Evolutionary conservation across 2,888 invertebrate species (phyloP).

Genomic region (Platypus cylindrus): DNA sequence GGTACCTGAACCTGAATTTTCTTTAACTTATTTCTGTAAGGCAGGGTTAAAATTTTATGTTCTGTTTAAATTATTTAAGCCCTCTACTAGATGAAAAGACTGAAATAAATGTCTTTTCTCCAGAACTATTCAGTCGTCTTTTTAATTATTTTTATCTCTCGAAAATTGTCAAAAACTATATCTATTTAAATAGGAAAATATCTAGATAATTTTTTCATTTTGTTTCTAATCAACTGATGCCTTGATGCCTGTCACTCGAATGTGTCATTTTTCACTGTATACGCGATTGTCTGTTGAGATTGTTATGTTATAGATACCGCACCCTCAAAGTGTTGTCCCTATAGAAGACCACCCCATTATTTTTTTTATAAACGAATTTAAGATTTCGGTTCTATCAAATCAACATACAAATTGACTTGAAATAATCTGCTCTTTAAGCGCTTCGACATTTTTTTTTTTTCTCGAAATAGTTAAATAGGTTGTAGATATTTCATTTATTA

Average conservation of each 20-base stretch:
- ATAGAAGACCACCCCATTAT: conserved; percentile 13
- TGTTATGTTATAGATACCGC: conserved; percentile 11
- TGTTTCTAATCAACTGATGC: conserved; percentile 13
- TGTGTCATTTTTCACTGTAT: conserved; percentile 19
- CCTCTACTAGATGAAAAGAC: no score
- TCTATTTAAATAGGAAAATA: no score
- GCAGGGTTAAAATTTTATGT: no score
- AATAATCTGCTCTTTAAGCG: conserved; percentile 4
- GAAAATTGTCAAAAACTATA: no score
- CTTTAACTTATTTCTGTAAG: no score
- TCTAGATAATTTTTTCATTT: conserved; percentile 11
- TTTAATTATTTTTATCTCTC: no score
- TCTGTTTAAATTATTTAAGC: no score
- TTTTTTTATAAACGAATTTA: conserved; percentile 6
- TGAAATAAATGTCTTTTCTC: no score
- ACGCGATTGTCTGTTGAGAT: conserved; percentile 12
- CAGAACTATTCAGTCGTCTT: no score
- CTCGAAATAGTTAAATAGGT: conserved; percentile 7
- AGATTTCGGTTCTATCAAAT: conserved; percentile 11
- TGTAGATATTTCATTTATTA: no score
- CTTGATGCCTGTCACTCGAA: conserved; percentile 16
- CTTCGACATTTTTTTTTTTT: conserved; percentile 9
- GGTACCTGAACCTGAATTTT: no score
- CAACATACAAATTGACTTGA: conserved; percentile 14
- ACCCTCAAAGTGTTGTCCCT: conserved; percentile 9